These are phyloP conservation scores for Holocentrus rufus DNA, from an alignment of 2,797 vertebrate species.

Conservation along the genomic window DNA sequence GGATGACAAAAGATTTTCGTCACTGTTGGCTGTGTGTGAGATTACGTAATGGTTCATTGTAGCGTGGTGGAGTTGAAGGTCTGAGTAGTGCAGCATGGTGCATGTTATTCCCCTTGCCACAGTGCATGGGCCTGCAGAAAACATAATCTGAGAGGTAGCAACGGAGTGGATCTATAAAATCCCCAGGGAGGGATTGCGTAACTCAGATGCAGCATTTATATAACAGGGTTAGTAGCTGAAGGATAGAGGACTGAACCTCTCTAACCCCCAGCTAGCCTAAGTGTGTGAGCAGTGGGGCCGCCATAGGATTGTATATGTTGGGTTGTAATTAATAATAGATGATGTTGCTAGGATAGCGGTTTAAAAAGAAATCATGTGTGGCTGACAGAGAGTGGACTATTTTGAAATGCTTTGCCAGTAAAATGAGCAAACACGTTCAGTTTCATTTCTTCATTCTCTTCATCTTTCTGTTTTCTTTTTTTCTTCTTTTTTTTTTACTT, in stretches of 20 bases:
- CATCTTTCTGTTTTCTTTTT: not conserved
- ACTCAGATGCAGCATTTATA: constrained; percentile 79
- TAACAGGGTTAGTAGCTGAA: constrained; percentile 74
- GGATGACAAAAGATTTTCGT: constrained; percentile 54
- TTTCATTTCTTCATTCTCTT: not conserved
- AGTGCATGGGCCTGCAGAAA: constrained; percentile 66
- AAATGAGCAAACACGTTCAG: constrained; percentile 3
- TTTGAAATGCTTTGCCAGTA: constrained; percentile 29
- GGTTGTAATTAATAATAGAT: constrained; percentile 68
- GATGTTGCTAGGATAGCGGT: constrained; percentile 45
- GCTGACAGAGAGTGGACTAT: constrained; percentile 13
- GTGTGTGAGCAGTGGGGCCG: constrained; percentile 36
- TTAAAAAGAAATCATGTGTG: constrained; percentile 46
- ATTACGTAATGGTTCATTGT: constrained; percentile 72
- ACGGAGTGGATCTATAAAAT: constrained; percentile 75
- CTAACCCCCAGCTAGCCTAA: constrained; percentile 49
- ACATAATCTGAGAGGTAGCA: constrained; percentile 78
- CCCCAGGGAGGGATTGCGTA: constrained; percentile 78
- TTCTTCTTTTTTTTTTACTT: not conserved
- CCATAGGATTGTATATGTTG: constrained; percentile 43
- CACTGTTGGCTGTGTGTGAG: constrained; percentile 30
- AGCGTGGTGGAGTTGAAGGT: constrained; percentile 55
- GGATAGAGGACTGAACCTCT: constrained; percentile 60
- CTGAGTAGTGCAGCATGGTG: constrained; percentile 17
- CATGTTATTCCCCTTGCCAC: constrained; percentile 54